phyloP scores from a whole-genome alignment of 1,140 invertebrate genomes.

The Anoplolepis gracilipes region DNA sequence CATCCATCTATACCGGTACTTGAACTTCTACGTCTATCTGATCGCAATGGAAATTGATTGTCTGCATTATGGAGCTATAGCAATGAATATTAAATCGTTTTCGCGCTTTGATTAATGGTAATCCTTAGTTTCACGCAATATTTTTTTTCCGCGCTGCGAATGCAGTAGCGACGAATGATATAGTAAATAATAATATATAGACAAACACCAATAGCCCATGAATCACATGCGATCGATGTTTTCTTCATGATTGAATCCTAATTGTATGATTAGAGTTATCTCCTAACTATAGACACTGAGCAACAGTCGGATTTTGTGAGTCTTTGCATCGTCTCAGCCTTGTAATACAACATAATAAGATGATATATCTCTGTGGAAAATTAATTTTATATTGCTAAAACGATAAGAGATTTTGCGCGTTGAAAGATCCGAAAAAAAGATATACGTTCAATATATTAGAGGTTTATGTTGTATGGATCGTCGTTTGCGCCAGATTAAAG shows the following conservation, averaged over 20 bases:
- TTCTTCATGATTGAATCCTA: neutral
- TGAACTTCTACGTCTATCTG: slow-evolving; percentile 52
- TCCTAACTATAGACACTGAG: neutral
- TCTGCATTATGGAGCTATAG: neutral
- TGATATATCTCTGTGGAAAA: neutral
- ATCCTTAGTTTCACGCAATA: slow-evolving; percentile 13
- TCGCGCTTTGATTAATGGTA: slow-evolving; percentile 16
- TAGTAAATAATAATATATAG: no score
- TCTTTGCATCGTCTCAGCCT: neutral
- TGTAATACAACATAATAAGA: neutral
- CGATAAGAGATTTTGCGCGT: neutral
- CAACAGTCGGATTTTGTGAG: neutral
- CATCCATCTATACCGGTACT: slow-evolving; percentile 50
- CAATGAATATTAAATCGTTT: slow-evolving; percentile 32
- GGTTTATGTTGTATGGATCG: neutral
- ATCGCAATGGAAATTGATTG: slow-evolving; percentile 55
- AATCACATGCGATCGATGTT: neutral
- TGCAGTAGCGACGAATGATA: no score
- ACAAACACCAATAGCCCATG: neutral
- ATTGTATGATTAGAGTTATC: neutral
- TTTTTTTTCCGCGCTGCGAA: neutral
- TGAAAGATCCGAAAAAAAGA: neutral
- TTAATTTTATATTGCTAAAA: neutral
- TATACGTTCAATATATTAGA: neutral
- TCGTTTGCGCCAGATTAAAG: slow-evolving; percentile 29